Evolutionary conservation across 1,140 invertebrate genomes (phyloP).

Genomic region (Sesamia nonagrioides): DNA sequence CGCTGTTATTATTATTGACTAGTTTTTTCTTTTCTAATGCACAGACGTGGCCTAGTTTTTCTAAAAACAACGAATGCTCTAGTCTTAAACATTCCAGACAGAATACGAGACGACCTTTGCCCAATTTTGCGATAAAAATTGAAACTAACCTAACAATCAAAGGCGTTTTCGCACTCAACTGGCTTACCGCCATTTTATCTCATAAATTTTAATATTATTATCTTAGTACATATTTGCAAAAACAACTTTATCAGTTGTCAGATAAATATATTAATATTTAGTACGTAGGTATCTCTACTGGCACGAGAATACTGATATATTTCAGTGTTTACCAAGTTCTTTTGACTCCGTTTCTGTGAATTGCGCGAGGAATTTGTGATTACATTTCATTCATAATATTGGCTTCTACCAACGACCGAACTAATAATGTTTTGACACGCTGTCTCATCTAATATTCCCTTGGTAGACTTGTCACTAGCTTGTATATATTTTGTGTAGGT

Average conservation of each 20-base stretch:
- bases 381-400: neutral
- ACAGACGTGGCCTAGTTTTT: slow-evolving; percentile 32
- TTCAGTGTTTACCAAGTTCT: neutral
- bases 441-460: no score
- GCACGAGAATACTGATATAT: slow-evolving; percentile 18
- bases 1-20: slow-evolving; percentile 23
- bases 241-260: slow-evolving; percentile 49
- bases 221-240: slow-evolving; percentile 11
- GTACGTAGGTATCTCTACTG: neutral
- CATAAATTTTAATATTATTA: slow-evolving; percentile 29
- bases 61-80: neutral
- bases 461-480: no score
- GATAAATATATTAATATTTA: slow-evolving; percentile 40
- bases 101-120: slow-evolving; percentile 21
- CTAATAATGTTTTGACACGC: no score
- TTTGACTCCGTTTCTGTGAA: neutral
- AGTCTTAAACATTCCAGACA: slow-evolving; percentile 41
- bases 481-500: no score
- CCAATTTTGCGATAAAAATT: slow-evolving; percentile 27
- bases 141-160: slow-evolving; percentile 18
- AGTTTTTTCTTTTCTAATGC: slow-evolving; percentile 40
- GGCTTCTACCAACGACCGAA: neutral
- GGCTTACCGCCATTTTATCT: slow-evolving; percentile 13
- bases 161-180: slow-evolving; percentile 1
- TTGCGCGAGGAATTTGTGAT: neutral